Conservation (phyloP, 2,888 invertebrate species). For the Gryllus longicercus region DNA sequence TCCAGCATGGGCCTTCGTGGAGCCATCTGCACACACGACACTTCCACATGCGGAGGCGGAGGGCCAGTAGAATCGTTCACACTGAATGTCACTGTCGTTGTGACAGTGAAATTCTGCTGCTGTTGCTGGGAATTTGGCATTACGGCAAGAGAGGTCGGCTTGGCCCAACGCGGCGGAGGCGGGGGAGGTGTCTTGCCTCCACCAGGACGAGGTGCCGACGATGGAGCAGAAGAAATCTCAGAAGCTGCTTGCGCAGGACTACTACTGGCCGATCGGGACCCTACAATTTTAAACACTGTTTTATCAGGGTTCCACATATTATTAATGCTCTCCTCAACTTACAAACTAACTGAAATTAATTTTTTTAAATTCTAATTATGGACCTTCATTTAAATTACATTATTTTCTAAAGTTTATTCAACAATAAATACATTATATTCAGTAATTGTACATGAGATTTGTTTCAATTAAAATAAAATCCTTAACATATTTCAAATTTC, state of each 20-base stretch:
- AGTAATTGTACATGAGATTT: too few relatives aligned
- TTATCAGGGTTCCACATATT: too few relatives aligned
- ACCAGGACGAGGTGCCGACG: constrained; percentile 23
- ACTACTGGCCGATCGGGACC: constrained; percentile 27
- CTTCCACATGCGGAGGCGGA: constrained; percentile 41
- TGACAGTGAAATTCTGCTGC: constrained; percentile 71
- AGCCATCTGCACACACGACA: constrained; percentile 39
- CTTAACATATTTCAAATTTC: too few relatives aligned
- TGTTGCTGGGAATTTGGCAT: constrained; percentile 44
- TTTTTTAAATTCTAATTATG: too few relatives aligned
- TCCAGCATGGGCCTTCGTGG: neutral
- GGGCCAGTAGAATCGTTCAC: constrained; percentile 57
- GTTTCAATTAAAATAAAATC: too few relatives aligned
- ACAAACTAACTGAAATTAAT: too few relatives aligned
- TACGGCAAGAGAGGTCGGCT: constrained; percentile 51
- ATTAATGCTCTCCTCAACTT: too few relatives aligned
- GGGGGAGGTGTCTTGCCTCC: constrained; percentile 66
- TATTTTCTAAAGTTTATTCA: too few relatives aligned
- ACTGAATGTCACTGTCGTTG: constrained; percentile 82
- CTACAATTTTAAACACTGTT: constrained; percentile 12
- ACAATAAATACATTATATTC: too few relatives aligned
- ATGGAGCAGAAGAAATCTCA: constrained; percentile 35
- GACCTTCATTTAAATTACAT: too few relatives aligned
- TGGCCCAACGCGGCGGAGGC: constrained; percentile 81
- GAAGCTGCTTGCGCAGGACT: constrained; percentile 40